Evolutionary conservation across 2,888 invertebrate genomes (phyloP).

Genomic region (Conistra vaccinii): DNA sequence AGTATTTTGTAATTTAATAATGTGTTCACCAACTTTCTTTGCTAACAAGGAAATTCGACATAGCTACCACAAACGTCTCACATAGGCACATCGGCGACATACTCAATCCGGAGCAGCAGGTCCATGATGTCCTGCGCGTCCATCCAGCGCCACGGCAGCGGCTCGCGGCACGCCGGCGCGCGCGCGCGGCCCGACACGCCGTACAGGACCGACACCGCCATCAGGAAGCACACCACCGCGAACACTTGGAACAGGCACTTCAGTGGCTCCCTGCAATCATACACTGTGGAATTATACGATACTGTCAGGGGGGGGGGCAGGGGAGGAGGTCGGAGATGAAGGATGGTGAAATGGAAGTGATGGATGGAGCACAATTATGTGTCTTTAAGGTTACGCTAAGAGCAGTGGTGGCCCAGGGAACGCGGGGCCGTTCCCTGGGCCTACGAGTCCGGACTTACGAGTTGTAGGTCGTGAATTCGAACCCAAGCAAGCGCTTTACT

Average conservation of each 20-base stretch:
- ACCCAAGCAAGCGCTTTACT: too few relatives aligned
- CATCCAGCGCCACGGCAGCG: slow-evolving; percentile 84
- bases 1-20: neutral
- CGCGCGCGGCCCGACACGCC: slow-evolving; percentile 70
- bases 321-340: neutral
- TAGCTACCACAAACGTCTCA: slow-evolving; percentile 61
- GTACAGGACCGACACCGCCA: slow-evolving; percentile 79
- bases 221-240: slow-evolving; percentile 84
- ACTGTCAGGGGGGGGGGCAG: slow-evolving; percentile 36
- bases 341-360: neutral
- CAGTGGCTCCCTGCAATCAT: slow-evolving; percentile 84
- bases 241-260: slow-evolving; percentile 86
- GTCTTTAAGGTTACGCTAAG: neutral
- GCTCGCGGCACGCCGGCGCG: slow-evolving; percentile 61
- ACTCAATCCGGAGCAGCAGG: slow-evolving; percentile 82
- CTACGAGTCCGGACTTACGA: too few relatives aligned
- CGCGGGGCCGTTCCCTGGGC: too few relatives aligned
- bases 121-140: slow-evolving; percentile 83
- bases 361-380: neutral
- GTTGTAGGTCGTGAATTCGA: too few relatives aligned
- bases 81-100: slow-evolving; percentile 87
- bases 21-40: neutral
- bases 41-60: slow-evolving; percentile 2
- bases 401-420: too few relatives aligned
- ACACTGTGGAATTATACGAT: slow-evolving; percentile 76